Conservation (phyloP, 2,113 vertebrate species). For the Argyrosomus japonicus region DNA sequence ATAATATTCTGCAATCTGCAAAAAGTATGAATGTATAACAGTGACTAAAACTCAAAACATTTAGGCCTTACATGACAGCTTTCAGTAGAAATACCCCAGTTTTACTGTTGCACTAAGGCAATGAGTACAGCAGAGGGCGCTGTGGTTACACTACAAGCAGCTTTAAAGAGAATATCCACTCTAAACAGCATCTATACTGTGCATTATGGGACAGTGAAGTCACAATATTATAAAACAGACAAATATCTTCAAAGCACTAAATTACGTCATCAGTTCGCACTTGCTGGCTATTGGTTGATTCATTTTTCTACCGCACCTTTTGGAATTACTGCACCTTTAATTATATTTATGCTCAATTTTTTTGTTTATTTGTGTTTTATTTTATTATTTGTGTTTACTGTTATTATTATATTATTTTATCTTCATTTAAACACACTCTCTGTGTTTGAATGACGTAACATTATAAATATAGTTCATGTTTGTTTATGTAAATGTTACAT, state of each 20-base stretch:
- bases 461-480: not conserved
- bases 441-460: not conserved
- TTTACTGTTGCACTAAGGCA: not conserved
- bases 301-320: not conserved
- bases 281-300: not conserved
- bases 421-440: no score
- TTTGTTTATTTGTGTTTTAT: not conserved
- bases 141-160: not conserved
- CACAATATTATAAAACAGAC: not conserved
- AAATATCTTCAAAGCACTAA: no score
- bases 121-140: conserved; percentile 55
- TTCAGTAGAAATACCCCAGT: not conserved
- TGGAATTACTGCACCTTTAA: not conserved
- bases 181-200: not conserved
- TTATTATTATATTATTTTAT: not conserved
- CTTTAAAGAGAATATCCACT: not conserved
- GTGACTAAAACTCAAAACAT: not conserved
- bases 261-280: not conserved
- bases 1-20: not conserved
- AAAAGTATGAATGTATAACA: not conserved
- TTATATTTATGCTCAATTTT: not conserved
- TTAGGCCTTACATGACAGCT: not conserved
- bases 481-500: not conserved
- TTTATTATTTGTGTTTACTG: not conserved
- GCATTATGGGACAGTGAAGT: not conserved